phyloP scores from a whole-genome alignment of 2,797 vertebrate species.

The Saxicola maurus region DNA sequence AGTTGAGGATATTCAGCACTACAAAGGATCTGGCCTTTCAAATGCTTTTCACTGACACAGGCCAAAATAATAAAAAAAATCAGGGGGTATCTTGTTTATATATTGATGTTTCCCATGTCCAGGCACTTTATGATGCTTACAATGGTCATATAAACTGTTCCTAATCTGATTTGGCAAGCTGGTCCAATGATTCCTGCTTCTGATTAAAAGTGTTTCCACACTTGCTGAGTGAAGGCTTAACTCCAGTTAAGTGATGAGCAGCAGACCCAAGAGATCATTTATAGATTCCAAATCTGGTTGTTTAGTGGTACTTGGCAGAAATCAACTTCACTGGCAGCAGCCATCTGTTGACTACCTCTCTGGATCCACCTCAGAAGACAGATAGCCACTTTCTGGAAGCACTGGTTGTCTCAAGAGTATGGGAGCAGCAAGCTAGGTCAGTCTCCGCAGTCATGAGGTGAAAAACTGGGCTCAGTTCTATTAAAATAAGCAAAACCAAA shows the following conservation, averaged over 20 bases:
- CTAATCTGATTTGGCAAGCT: constrained; percentile 24
- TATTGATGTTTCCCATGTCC: neutral
- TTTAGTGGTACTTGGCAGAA: neutral
- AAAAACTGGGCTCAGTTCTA: neutral
- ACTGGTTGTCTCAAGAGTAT: neutral
- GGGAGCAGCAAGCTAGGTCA: neutral
- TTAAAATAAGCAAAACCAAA: neutral
- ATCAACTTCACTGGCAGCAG: neutral
- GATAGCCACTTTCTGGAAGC: neutral
- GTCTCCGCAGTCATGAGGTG: neutral
- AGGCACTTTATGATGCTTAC: neutral
- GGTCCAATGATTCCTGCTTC: neutral
- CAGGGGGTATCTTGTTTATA: neutral
- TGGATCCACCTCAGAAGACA: neutral
- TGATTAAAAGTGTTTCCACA: neutral
- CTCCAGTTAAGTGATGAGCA: neutral
- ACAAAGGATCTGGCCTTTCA: neutral
- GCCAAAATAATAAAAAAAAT: neutral
- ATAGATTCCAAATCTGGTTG: neutral
- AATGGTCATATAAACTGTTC: neutral
- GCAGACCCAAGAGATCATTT: neutral
- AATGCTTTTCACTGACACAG: neutral
- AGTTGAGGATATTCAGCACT: neutral
- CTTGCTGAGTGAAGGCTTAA: neutral
- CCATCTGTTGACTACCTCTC: neutral